Conservation (phyloP, 2,888 invertebrate genomes). For the Spilarctia lutea region DNA sequence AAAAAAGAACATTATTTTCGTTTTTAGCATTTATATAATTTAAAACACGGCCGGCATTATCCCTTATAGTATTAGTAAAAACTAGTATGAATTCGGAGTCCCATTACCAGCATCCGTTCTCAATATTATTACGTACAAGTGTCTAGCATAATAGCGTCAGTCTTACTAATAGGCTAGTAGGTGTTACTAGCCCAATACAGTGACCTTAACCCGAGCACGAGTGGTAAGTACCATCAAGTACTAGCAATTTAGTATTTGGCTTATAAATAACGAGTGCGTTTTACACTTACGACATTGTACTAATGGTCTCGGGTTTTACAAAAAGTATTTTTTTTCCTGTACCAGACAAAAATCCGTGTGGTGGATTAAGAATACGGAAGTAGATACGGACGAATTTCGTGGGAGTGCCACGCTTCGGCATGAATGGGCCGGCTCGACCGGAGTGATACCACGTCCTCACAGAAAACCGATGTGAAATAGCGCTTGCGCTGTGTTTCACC, state of each 20-base stretch:
- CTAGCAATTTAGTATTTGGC: background rate
- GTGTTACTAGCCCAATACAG: slow-evolving; percentile 2
- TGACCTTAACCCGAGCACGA: slow-evolving; percentile 7
- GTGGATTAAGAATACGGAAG: no score
- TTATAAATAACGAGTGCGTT: background rate
- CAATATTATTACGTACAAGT: background rate
- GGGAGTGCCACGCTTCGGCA: no score
- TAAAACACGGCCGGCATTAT: background rate
- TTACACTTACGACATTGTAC: no score
- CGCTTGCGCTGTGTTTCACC: no score
- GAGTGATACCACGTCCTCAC: no score
- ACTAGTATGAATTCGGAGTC: background rate
- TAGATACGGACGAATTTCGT: no score
- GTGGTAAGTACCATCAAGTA: background rate
- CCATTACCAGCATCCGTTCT: background rate
- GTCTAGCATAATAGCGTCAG: background rate
- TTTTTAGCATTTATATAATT: background rate
- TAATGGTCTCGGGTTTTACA: no score
- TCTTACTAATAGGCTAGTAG: slow-evolving; percentile 8
- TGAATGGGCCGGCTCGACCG: no score
- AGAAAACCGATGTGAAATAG: no score
- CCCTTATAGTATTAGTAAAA: background rate
- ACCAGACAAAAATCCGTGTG: no score
- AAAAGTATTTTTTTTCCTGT: no score
- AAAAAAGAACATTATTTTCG: background rate